A percentile compares a stretch with the other conserved stretches of the same genome.
phyloP scores from a whole-genome alignment of 2,113 vertebrate species.

The Trematocara zebra region DNA sequence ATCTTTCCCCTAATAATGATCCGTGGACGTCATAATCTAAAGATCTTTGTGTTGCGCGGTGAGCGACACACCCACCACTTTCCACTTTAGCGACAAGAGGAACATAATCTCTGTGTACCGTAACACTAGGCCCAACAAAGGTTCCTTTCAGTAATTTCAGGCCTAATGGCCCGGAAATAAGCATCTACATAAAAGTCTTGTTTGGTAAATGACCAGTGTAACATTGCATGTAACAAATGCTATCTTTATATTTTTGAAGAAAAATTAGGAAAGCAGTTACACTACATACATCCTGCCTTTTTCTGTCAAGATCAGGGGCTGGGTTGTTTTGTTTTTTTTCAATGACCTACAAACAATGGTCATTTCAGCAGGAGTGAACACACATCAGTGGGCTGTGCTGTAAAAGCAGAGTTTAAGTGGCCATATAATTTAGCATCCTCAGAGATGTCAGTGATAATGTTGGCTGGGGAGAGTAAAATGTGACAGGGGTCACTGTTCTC shows the following conservation, averaged over 20 bases:
- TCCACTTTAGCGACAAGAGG: neutral
- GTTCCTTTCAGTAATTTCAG: neutral
- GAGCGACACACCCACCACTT: neutral
- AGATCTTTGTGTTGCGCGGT: neutral
- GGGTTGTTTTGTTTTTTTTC: neutral
- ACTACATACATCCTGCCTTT: constrained; percentile 1
- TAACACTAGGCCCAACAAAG: neutral
- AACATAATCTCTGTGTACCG: neutral
- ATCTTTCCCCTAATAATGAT: neutral
- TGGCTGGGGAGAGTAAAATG: constrained; percentile 31
- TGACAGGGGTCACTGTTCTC: constrained; percentile 55
- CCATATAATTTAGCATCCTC: constrained; percentile 66
- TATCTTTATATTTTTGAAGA: constrained; percentile 28
- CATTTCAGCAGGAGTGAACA: constrained; percentile 48
- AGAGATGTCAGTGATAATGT: constrained; percentile 23
- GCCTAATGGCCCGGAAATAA: constrained; percentile 11
- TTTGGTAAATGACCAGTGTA: constrained; percentile 17
- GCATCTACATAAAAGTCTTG: constrained; percentile 3
- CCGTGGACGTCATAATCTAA: constrained; percentile 13
- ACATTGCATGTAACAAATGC: constrained; percentile 43
- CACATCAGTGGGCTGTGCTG: constrained; percentile 56
- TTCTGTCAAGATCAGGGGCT: constrained; percentile 46
- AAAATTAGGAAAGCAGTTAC: constrained; percentile 10
- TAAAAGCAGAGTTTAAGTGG: constrained; percentile 56
- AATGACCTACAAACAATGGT: constrained; percentile 42